phyloP scores from a whole-genome alignment of 2,888 invertebrate species.

The Chalcis sispes region DNA sequence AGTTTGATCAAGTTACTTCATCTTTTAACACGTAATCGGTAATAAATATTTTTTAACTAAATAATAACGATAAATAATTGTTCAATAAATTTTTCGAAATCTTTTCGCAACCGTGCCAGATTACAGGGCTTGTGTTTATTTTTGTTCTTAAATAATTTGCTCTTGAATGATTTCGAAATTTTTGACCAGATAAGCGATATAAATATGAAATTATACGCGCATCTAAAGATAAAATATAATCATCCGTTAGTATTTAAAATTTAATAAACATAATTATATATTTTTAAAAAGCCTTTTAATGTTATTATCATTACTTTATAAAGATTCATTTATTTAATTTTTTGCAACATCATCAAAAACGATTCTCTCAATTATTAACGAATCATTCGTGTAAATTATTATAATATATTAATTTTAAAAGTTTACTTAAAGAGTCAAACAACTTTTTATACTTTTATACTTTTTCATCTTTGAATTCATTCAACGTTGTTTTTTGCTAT shows the following conservation, averaged over 20 bases:
- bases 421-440: no score
- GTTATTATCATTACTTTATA: no score
- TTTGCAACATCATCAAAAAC: no score
- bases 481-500: no score
- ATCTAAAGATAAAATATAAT: slow-evolving; percentile 28
- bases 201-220: slow-evolving; percentile 31
- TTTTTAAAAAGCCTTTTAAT: no score
- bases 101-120: not conserved
- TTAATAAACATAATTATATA: slow-evolving; percentile 16
- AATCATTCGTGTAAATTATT: no score
- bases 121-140: slow-evolving; percentile 20
- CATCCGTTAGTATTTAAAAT: slow-evolving; percentile 6
- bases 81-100: slow-evolving; percentile 6
- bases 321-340: no score
- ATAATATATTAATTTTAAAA: no score
- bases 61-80: slow-evolving; percentile 8
- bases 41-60: not conserved
- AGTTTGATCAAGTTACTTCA: not conserved
- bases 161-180: slow-evolving; percentile 36
- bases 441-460: no score
- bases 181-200: slow-evolving; percentile 20
- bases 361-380: no score
- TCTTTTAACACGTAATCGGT: not conserved
- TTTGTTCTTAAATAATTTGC: slow-evolving; percentile 22
- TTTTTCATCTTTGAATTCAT: no score